Base-by-base conservation (phyloP, 2,888 invertebrate species). In the Sinotaia quadrata region DNA sequence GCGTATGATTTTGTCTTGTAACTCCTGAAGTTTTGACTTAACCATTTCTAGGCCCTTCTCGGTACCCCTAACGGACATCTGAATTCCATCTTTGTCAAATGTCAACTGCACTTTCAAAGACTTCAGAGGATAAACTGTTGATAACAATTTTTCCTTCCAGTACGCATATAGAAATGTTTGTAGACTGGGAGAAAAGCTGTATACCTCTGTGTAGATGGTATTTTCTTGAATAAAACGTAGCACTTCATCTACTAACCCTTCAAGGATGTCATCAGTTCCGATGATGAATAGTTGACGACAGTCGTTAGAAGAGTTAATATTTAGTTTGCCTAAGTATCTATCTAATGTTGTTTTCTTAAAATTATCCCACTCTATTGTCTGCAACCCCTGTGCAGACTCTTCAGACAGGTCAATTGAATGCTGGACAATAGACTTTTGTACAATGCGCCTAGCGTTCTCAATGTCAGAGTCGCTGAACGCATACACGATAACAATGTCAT, bases 131-230 rank as follows among this genome's bases (percentile, higher is more conserved):
- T 54, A 37, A 27, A 49, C 44, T 33, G 79, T 67, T 2, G 37
- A 21, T 0, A 59, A 49, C 8, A 79, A 34, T 8, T 74, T 71
- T 18, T 52, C 8, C 27, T 67, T 63, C 49, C 67, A 58, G 24
- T 77, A 58, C 15, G 41, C 66, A 2, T 67, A 62, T 4, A 80
- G 29, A 31, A 79, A 75, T 18, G 37, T n/a, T 33, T 66, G 51
- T 2, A 67, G 49, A 18, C 61, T 59, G 27, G 61, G 68, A 4
- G 62, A 18, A 47, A 74, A 58, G 29, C 51, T 33, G 7, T 70
- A 44, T 27, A 61, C 51, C 18, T 70, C 29, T n/a, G 49, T 54
- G 49, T 65, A 56, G 21, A 72, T 56, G 41, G 72, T 71, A 63
- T 78, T 75, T 4, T 56, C 44, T 27, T 60, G 51, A 8, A 78